Evolutionary conservation across 2,113 vertebrate species (phyloP).

Genomic region (Lontra canadensis): DNA sequence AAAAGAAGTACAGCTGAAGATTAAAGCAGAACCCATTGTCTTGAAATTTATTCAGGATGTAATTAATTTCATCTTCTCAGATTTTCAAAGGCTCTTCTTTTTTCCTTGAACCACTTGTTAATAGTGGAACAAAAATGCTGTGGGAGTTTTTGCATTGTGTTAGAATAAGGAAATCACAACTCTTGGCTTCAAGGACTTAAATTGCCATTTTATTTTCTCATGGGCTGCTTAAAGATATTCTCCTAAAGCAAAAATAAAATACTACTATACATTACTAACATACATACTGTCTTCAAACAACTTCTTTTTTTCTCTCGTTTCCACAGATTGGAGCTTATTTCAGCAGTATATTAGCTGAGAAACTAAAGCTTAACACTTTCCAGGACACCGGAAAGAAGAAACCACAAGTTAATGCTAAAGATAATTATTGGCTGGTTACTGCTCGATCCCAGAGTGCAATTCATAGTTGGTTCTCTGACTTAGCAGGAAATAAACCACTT

Average conservation of each 20-base stretch:
- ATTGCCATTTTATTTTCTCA: neutral
- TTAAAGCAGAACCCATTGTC: neutral
- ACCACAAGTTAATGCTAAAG: slow-evolving; percentile 88
- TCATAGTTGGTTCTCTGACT: slow-evolving; percentile 88
- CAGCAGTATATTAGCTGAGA: slow-evolving; percentile 88
- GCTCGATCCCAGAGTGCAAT: slow-evolving; percentile 87
- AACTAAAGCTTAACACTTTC: slow-evolving; percentile 88
- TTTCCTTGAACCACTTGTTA: neutral
- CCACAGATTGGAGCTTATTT: slow-evolving; percentile 87
- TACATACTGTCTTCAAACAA: neutral
- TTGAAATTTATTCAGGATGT: neutral
- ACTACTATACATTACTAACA: neutral
- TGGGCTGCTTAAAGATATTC: neutral
- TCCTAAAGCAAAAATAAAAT: neutral
- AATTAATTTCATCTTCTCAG: slow-evolving; percentile 18
- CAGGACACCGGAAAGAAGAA: slow-evolving; percentile 89
- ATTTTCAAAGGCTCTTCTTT: neutral
- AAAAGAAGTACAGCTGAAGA: neutral
- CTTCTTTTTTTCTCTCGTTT: neutral
- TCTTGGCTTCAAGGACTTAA: neutral
- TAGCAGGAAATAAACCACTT: slow-evolving; percentile 87
- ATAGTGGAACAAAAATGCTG: neutral
- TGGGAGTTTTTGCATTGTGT: neutral
- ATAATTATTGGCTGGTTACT: slow-evolving; percentile 89
- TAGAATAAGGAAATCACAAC: neutral